A percentile compares a stretch with the other conserved stretches of the same genome.
Evolutionary conservation across 1,140 invertebrate genomes (phyloP).

Genomic region (Anoplophora glabripennis): DNA sequence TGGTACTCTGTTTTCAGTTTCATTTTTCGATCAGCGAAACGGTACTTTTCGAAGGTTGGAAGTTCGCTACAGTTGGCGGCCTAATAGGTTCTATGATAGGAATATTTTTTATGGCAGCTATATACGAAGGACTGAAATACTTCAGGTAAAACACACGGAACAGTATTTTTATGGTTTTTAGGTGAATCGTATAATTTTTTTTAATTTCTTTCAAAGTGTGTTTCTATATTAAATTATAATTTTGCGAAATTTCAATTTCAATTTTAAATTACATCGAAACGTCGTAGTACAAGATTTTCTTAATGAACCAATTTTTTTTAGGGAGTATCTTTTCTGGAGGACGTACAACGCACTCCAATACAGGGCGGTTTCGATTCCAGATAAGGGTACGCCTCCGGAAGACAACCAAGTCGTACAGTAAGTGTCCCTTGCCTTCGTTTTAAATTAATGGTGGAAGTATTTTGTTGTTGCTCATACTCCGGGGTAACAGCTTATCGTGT

Average conservation of each 20-base stretch:
- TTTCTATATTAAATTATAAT: no score
- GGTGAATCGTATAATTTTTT: no score
- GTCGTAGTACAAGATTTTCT: no score
- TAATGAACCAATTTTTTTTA: constrained; percentile 40
- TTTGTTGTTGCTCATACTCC: no score
- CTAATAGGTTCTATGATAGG: constrained; percentile 81
- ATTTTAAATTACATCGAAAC: no score
- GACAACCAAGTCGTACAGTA: constrained; percentile 72
- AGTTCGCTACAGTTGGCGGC: constrained; percentile 65
- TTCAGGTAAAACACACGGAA: constrained; percentile 58
- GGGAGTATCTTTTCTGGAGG: constrained; percentile 81
- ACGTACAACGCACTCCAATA: constrained; percentile 69
- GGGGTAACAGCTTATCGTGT: no score
- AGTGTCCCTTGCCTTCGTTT: constrained; percentile 41
- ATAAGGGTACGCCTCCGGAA: constrained; percentile 64
- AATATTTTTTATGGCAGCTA: constrained; percentile 78
- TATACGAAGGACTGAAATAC: constrained; percentile 91
- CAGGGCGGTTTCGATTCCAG: constrained; percentile 68
- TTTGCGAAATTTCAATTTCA: no score
- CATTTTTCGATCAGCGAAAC: constrained; percentile 72
- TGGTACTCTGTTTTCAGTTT: constrained; percentile 75
- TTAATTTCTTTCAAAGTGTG: no score
- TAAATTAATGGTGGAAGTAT: no score
- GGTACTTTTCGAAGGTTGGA: constrained; percentile 78
- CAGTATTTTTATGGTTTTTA: no score